Evolutionary conservation across 2,113 vertebrate genomes (phyloP).

Genomic region (Nanorana parkeri): DNA sequence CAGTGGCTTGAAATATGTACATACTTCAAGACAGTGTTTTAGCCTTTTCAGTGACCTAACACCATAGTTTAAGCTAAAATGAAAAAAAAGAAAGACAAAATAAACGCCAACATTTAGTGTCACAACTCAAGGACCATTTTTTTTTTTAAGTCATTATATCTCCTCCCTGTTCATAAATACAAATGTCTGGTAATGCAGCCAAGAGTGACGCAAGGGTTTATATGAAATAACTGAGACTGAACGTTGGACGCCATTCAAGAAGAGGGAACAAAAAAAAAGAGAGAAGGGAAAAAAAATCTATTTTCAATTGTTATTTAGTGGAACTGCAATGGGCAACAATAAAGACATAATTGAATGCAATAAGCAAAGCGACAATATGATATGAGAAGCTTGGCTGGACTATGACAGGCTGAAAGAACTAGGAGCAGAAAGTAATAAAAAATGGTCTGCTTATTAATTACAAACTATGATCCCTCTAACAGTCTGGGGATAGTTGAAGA

Average conservation of each 20-base stretch:
- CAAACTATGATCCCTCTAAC: constrained; percentile 18
- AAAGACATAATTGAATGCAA: constrained; percentile 37
- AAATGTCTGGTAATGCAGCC: constrained; percentile 82
- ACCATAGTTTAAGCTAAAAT: constrained; percentile 80
- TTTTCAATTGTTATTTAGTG: constrained; percentile 9
- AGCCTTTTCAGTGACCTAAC: constrained; percentile 85
- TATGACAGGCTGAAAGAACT: not conserved
- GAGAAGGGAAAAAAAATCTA: constrained; percentile 3
- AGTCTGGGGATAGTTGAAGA: not conserved
- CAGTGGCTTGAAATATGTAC: constrained; percentile 80
- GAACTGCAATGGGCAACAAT: constrained; percentile 10
- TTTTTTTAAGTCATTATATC: constrained; percentile 82
- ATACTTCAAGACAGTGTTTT: constrained; percentile 83
- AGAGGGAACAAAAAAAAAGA: not conserved
- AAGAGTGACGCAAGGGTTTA: constrained; percentile 77
- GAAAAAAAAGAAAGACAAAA: constrained; percentile 68
- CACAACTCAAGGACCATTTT: constrained; percentile 74
- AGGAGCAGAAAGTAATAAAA: constrained; percentile 11
- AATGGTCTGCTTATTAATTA: not conserved
- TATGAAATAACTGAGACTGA: constrained; percentile 73
- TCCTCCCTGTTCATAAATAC: constrained; percentile 81
- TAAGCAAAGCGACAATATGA: constrained; percentile 35
- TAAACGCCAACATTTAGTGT: constrained; percentile 77
- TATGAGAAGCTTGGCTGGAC: constrained; percentile 14
- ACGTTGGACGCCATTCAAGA: constrained; percentile 62